phyloP scores from a whole-genome alignment of 2,888 invertebrate genomes.

The Lasioglossum marginatum region DNA sequence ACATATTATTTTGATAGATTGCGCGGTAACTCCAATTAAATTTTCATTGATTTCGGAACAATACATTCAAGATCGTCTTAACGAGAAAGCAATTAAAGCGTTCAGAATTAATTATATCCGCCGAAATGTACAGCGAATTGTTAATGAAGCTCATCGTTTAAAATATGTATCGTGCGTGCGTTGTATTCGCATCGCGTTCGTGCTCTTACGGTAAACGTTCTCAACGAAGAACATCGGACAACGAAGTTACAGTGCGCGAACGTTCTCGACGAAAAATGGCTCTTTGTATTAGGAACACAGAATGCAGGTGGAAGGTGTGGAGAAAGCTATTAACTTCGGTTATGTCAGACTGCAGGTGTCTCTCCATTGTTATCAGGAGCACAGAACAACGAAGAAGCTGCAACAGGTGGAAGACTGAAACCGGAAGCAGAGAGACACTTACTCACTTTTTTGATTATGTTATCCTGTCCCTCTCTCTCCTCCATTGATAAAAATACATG shows the following conservation, averaged over 20 bases:
- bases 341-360: neutral
- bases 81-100: neutral
- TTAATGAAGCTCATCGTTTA: neutral
- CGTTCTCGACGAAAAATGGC: conserved; percentile 16
- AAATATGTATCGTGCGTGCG: neutral
- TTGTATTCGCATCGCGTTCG: neutral
- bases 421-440: neutral
- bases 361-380: neutral
- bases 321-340: neutral
- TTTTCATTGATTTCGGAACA: neutral
- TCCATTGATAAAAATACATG: neutral
- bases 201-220: neutral
- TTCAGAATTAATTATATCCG: neutral
- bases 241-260: neutral
- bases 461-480: neutral
- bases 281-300: neutral
- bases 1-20: conserved; percentile 1
- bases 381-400: neutral
- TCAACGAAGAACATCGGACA: neutral
- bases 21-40: neutral
- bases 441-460: neutral
- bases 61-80: neutral
- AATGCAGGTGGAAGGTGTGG: neutral
- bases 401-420: neutral
- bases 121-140: neutral